Base-by-base conservation (phyloP, 2,888 invertebrate genomes). In the Timema podura region DNA sequence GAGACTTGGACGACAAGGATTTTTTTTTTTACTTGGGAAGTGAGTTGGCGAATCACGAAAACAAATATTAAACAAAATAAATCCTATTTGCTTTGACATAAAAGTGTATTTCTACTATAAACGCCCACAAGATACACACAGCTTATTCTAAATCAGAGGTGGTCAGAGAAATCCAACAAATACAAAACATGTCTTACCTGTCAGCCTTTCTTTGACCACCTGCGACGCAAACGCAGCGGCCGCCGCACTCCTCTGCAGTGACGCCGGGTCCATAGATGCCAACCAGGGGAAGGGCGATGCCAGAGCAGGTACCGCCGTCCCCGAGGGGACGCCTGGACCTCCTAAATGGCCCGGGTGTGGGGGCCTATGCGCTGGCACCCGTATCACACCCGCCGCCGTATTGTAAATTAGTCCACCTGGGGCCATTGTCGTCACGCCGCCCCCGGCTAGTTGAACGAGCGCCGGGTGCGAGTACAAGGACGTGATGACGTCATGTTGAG, bases 121-220 rank as follows among this genome's bases (percentile, higher is more conserved):
- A n/a, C n/a, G n/a, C n/a, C n/a, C n/a, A n/a, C n/a, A n/a, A n/a
- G n/a, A n/a, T n/a, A n/a, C n/a, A n/a, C n/a, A n/a, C n/a, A n/a
- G n/a, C n/a, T n/a, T n/a, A n/a, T n/a, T n/a, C n/a, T n/a, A n/a
- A n/a, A n/a, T n/a, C n/a, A n/a, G n/a, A n/a, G n/a, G n/a, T n/a
- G n/a, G n/a, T n/a, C n/a, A n/a, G n/a, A n/a, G n/a, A n/a, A n/a
- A n/a, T n/a, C n/a, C n/a, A n/a, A n/a, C n/a, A n/a, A n/a, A n/a
- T n/a, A n/a, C n/a, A n/a, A n/a, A n/a, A n/a, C n/a, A n/a, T 44
- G 9, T 8, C 88, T 87, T 82, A 92, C 92, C 92, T 83, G 91
- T 91, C 77, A 92, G 82, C 82, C 92, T 85, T 81, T 92, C 92
- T 82, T 92, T 92, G 77, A 92, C 91, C 78, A 92, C 90, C 82